These are phyloP conservation scores for Hydrozoanthus tunicans DNA, from an alignment of 64 coral and sea anemone genomes.

Conservation along the genomic window DNA sequence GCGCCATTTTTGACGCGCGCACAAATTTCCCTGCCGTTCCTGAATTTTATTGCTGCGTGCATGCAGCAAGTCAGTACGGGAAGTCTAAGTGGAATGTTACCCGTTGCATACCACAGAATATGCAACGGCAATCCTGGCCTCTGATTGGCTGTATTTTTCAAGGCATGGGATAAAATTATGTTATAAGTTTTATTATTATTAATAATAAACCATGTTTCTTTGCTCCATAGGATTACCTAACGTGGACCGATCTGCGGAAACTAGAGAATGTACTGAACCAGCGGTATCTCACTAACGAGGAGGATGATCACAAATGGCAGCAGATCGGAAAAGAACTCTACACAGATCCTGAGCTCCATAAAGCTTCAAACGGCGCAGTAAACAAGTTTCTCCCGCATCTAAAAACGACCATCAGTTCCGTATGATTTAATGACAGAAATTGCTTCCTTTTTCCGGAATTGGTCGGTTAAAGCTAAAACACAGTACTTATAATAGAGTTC, in stretches of 20 bases:
- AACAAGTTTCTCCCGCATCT: constrained; percentile 42
- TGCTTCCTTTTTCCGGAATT: background rate
- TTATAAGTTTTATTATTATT: background rate
- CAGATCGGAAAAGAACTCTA: constrained; percentile 35
- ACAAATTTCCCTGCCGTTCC: too few relatives aligned
- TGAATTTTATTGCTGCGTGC: too few relatives aligned
- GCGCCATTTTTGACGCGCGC: too few relatives aligned
- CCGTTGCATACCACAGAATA: too few relatives aligned
- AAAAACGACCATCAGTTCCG: constrained; percentile 54
- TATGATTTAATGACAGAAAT: background rate
- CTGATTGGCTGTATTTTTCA: too few relatives aligned
- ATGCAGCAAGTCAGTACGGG: too few relatives aligned
- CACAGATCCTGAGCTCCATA: background rate
- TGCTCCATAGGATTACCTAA: constrained; percentile 23
- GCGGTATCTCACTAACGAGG: constrained; percentile 45
- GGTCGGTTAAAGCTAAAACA: background rate
- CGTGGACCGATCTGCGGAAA: constrained; percentile 41
- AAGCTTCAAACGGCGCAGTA: background rate
- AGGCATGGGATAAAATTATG: too few relatives aligned
- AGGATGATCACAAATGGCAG: constrained; percentile 54
- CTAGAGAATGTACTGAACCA: constrained; percentile 43
- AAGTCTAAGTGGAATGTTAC: too few relatives aligned
- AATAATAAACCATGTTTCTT: background rate
- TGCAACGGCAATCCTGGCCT: too few relatives aligned
- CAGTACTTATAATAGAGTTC: background rate